These are phyloP conservation scores for Micropoecilia bifurca DNA, from an alignment of 2,797 vertebrate genomes.

Conservation along the genomic window DNA sequence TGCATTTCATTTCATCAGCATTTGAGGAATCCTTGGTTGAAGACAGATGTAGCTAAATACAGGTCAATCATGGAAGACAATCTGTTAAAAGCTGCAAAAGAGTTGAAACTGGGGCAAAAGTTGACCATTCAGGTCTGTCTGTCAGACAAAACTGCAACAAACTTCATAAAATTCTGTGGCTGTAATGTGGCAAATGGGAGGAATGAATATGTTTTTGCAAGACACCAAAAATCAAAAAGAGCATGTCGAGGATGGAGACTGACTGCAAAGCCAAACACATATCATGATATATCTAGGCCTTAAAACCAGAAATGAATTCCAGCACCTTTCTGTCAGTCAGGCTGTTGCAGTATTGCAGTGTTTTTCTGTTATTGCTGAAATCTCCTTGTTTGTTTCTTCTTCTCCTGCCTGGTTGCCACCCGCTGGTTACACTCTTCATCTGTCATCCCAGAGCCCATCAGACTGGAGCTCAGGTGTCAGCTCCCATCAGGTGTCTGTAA, in stretches of 20 bases:
- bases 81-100: background rate
- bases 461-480: slow-evolving; percentile 5
- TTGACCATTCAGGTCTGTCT: background rate
- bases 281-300: background rate
- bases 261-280: background rate
- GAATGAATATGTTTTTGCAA: background rate
- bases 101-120: background rate
- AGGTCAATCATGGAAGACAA: background rate
- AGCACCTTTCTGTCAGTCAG: background rate
- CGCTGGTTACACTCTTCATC: slow-evolving; percentile 8
- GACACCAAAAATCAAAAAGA: background rate
- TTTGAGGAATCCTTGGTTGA: background rate
- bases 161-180: background rate
- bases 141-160: background rate
- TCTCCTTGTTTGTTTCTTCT: slow-evolving; percentile 8
- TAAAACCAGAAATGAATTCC: background rate
- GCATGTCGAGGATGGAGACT: background rate
- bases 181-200: background rate
- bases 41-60: background rate
- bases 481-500: slow-evolving; percentile 1
- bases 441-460: slow-evolving; percentile 3
- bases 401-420: slow-evolving; percentile 10
- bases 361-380: slow-evolving; percentile 2
- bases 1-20: background rate
- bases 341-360: slow-evolving; percentile 4